Evolutionary conservation across 2,888 invertebrate species (phyloP).

Genomic region (Osmoderma eremita): DNA sequence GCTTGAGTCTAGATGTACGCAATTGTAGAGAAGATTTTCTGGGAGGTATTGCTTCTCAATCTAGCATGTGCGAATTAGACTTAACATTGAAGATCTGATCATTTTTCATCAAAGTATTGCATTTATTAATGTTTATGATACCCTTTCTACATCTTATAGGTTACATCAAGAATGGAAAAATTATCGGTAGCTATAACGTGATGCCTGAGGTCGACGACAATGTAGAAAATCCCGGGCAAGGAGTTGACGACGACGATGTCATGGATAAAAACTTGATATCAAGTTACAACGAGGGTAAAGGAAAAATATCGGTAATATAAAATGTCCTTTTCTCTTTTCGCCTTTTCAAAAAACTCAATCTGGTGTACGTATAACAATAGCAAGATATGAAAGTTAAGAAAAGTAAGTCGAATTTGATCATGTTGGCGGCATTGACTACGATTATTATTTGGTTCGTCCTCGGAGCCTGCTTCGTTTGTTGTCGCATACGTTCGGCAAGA

Average conservation of each 20-base stretch:
- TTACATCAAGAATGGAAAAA: conserved; percentile 42
- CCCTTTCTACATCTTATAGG: conserved; percentile 6
- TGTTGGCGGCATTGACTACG: conserved; percentile 55
- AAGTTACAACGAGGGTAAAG: conserved; percentile 1
- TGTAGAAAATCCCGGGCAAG: conserved; percentile 27
- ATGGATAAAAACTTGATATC: conserved; percentile 3
- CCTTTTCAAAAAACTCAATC: background rate
- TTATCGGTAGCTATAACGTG: conserved; percentile 50
- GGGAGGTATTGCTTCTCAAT: too few relatives aligned
- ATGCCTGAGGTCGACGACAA: conserved; percentile 49
- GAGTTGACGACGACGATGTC: conserved; percentile 32
- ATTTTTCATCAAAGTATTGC: too few relatives aligned
- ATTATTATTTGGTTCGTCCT: conserved; percentile 61
- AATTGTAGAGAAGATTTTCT: too few relatives aligned
- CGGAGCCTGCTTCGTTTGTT: conserved; percentile 60
- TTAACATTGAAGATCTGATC: too few relatives aligned
- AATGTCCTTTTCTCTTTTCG: background rate
- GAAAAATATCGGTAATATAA: background rate
- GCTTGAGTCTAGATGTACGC: too few relatives aligned
- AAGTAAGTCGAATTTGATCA: conserved; percentile 48
- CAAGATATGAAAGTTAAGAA: conserved; percentile 36
- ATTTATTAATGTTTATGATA: too few relatives aligned
- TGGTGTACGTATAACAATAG: background rate
- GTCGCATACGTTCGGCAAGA: conserved; percentile 47
- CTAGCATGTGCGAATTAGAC: too few relatives aligned